phyloP scores from a whole-genome alignment of 2,113 vertebrate species.

The Pelobates fuscus region DNA sequence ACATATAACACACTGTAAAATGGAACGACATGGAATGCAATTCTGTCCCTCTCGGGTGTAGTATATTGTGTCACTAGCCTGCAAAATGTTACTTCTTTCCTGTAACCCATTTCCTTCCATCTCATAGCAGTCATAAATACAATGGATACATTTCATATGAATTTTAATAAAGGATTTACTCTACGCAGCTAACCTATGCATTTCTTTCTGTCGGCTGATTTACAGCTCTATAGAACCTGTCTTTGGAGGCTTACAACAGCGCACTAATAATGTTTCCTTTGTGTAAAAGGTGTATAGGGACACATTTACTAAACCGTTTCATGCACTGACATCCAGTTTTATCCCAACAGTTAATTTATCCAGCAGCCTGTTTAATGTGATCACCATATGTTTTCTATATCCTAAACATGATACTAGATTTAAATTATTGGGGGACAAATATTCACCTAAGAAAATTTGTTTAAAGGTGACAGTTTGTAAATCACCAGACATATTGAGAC shows the following conservation, averaged over 20 bases:
- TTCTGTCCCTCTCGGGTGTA: slow-evolving; percentile 28
- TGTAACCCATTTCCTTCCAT: slow-evolving; percentile 8
- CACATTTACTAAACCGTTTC: not conserved
- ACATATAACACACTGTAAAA: slow-evolving; percentile 30
- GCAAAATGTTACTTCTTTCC: slow-evolving; percentile 25
- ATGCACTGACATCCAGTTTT: not conserved
- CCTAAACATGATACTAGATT: too few species aligned
- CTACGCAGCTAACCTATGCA: not conserved
- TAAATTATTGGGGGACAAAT: too few species aligned
- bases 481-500: too few species aligned
- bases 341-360: not conserved
- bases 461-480: too few species aligned
- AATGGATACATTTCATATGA: not conserved
- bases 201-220: not conserved
- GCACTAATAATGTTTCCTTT: not conserved
- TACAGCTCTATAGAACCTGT: not conserved
- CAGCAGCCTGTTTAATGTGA: not conserved
- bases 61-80: slow-evolving; percentile 29
- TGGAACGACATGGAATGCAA: slow-evolving; percentile 17
- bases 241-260: not conserved
- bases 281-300: not conserved
- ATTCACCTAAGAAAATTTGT: too few species aligned
- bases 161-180: slow-evolving; percentile 10
- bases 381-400: not conserved
- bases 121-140: slow-evolving; percentile 16